Percentiles rank a stretch among this genome's conserved stretches.
Evolutionary conservation across 2,797 vertebrate genomes (phyloP).

Genomic region (Cryptoblepharus egeriae): DNA sequence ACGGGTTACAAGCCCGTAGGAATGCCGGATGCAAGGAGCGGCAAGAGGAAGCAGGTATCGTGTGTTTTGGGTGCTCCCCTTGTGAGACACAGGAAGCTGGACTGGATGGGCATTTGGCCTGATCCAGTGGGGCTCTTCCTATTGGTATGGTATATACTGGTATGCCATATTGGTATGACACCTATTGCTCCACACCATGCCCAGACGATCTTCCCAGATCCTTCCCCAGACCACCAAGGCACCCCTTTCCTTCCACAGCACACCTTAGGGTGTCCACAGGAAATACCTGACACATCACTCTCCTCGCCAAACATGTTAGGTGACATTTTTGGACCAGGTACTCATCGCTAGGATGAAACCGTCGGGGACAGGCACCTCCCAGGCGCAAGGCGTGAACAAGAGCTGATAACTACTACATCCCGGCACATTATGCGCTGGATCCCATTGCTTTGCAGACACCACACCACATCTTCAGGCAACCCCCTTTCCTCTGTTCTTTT

Average conservation of each 20-base stretch:
- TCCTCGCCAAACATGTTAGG: constrained; percentile 6
- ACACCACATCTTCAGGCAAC: not conserved
- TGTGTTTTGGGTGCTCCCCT: no score
- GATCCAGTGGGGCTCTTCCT: no score
- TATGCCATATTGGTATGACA: no score
- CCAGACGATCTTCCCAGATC: no score
- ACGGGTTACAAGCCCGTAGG: no score
- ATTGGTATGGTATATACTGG: no score
- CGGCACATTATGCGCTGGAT: not conserved
- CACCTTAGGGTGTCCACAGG: not conserved
- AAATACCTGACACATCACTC: not conserved
- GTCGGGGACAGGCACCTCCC: not conserved
- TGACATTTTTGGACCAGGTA: constrained; percentile 25
- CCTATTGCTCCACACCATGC: no score
- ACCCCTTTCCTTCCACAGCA: no score
- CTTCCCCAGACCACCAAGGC: not conserved
- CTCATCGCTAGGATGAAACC: constrained; percentile 7
- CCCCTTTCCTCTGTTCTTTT: not conserved
- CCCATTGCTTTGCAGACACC: not conserved
- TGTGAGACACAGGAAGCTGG: no score
- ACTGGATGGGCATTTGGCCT: no score
- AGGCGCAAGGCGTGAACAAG: not conserved
- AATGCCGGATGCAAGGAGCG: no score
- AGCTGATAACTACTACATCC: not conserved
- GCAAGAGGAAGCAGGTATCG: no score